Evolutionary conservation across 2,888 invertebrate species (phyloP), one percentile per base, ranked within the genome.

Genomic region (Aphrophora alni): DNA sequence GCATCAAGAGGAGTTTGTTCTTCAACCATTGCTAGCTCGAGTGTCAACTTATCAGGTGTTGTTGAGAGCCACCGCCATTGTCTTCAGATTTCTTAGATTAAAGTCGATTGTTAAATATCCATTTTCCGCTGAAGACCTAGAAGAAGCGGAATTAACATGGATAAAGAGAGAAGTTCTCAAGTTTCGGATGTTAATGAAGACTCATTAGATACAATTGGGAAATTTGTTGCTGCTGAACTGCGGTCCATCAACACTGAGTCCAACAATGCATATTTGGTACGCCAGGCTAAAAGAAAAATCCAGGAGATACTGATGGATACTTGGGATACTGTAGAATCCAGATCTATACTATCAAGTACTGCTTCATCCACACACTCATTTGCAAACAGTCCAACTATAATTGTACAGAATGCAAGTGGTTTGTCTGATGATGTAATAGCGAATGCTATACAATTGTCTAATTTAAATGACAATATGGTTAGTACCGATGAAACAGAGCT

Each of bases 221-320:
- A 68, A 68, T 68, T 68, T 68, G 68, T 68, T 33, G 33, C 33
- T 33, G 3, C 33, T 8, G 33, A 33, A 33, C 33, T 33, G 8
- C 33, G 33, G 33, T 33, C 33, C 33, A 33, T 33, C 33, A 33
- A 33, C 33, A 33, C 33, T 44, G 44, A 44, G 44, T 44, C 7
- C 44, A 10, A 44, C 44, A 44, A 69, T 69, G 21, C 26, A 69
- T 69, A 7, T 21, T 21, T 69, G 2, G 14, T 69, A 69, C 69
- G 69, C 69, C 12, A 69, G n/a, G 69, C 69, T 69, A 69, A 69
- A 69, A 69, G 69, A 21, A 69, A 69, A 69, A 69, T 69, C 3
- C 69, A 69, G 24, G 10, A 69, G 2, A 26, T 69, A 10, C 69
- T 69, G 24, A 69, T 69, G 69, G 69, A 69, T 69, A 69, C 69